These are phyloP conservation scores for Alligator mississippiensis DNA, from an alignment of 2,113 vertebrate genomes.

Conservation along the genomic window DNA sequence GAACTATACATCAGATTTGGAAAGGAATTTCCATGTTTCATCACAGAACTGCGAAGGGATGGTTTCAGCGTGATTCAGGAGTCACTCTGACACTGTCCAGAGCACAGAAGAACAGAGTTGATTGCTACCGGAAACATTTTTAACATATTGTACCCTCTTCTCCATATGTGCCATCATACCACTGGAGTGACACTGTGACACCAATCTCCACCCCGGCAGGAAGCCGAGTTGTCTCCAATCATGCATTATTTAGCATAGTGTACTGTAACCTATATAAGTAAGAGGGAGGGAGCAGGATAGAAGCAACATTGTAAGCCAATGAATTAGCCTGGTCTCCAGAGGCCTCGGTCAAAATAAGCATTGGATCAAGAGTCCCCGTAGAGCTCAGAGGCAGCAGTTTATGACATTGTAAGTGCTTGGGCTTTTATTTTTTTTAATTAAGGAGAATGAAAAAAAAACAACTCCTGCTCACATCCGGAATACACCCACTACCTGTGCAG, in stretches of 20 bases:
- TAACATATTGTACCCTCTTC: rapidly evolving
- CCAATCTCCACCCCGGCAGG: background rate
- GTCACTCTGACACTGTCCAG: background rate
- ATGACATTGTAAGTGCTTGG: background rate
- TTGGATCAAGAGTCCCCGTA: background rate
- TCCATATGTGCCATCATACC: rapidly evolving
- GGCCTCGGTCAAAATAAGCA: background rate
- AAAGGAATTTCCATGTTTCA: background rate
- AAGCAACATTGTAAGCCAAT: background rate
- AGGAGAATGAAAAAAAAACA: no score
- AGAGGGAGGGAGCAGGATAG: background rate
- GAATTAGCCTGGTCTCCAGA: background rate
- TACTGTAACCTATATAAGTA: background rate
- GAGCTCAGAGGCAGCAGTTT: background rate
- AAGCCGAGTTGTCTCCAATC: background rate
- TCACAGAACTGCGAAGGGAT: background rate
- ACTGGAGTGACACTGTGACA: background rate
- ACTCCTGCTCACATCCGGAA: no score
- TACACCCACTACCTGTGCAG: no score
- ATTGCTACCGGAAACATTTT: background rate
- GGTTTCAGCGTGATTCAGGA: background rate
- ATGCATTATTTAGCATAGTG: background rate
- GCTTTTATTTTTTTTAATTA: background rate
- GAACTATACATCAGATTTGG: rapidly evolving
- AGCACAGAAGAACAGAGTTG: background rate